Base-by-base conservation (phyloP, 2,113 vertebrate species). In the Orthochromis malagaraziensis region DNA sequence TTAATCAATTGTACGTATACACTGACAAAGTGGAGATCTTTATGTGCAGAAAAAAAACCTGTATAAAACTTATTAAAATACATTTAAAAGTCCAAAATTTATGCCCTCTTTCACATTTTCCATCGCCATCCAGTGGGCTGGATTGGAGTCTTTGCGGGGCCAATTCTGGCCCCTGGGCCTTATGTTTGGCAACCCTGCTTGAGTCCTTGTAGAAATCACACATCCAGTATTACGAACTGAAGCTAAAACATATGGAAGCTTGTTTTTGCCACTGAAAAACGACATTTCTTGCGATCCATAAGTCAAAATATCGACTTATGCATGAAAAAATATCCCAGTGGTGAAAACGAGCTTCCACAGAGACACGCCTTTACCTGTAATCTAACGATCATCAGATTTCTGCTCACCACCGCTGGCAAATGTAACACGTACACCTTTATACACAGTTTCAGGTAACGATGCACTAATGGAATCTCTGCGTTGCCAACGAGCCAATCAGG, bases 401-500 rank as follows among this genome's bases (percentile, higher is more conserved):
- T 24, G 2, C 45, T 16, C 4, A 7, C 6, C 26, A 24, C 5
- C 4, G 16, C 9, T 51, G 7, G 2, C 9, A 83, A 81, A 79
- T 4, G 40, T n/a, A 57, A 84, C 38, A 31, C 11, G 5, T 65
- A 12, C 6, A 24, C 5, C 3, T 65, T 14, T 35, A 17, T 58
- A 65, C 8, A 33, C 8, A 40, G 5, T 7, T n/a, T n/a, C 5
- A 53, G 10, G 3, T 77, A 49, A 49, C 6, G 7, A 24, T 8
- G 29, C 29, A 84, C 42, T 31, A 29, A 26, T 29, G 82, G 26
- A 91, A 94, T 87, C 82, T 87, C 84, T 95, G 94, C 91, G 87
- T 88, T 92, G 87, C 60, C 81, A 63, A 87, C 14, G 35, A 85
- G 83, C 95, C 95, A 96, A 96, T 95, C 86, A 53, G 35, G 8